Base-by-base conservation (phyloP, 2,113 vertebrate genomes). In the Canis aureus region DNA sequence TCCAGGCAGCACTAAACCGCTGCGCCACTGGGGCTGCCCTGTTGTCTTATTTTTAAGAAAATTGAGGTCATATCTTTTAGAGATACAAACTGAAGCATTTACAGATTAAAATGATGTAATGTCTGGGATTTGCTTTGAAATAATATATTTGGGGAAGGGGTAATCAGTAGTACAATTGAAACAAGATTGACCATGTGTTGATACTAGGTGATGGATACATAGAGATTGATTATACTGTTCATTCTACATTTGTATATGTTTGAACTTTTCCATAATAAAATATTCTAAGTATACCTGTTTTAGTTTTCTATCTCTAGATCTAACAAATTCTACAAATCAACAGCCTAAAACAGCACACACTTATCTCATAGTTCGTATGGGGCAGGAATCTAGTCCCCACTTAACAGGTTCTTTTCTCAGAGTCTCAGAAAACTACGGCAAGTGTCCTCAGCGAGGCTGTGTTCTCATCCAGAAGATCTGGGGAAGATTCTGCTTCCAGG, bases 201-300 rank as follows among this genome's bases (percentile, higher is more conserved):
- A 13, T 67, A 81, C 32, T 27, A 57, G 13, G n/a, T 64, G 43
- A 79, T 57, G 71, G 15, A 13, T 80, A 59, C 23, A 17, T 29
- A 27, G 27, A 49, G 0, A 3, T 82, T 57, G 9, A 51, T 88
- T 59, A 51, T n/a, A 71, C 38, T 53, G 2, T 62, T 74, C 49
- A 84, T 12, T 67, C 74, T 51, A 53, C 62, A 76, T 90, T 62
- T 74, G 25, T 87, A n/a, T 67, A 25, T 74, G n/a, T 71, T 69
- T 89, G 80, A 97, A 73, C 49, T 81, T 66, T 80, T 90, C 71
- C 79, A 59, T 43, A 87, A 82, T 60, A 95, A 95, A 89, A 80
- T 83, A 67, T 67, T 76, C 81, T 82, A 67, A 82, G 57, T 76
- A 60, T 60, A 43, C 51, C 49, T n/a, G 8, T 38, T 69, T 69